A percentile compares a stretch with the other conserved stretches of the same genome.
These are phyloP conservation scores for Sterrhoptilus dennistouni DNA, from an alignment of 2,113 vertebrate species.

Conservation along the genomic window DNA sequence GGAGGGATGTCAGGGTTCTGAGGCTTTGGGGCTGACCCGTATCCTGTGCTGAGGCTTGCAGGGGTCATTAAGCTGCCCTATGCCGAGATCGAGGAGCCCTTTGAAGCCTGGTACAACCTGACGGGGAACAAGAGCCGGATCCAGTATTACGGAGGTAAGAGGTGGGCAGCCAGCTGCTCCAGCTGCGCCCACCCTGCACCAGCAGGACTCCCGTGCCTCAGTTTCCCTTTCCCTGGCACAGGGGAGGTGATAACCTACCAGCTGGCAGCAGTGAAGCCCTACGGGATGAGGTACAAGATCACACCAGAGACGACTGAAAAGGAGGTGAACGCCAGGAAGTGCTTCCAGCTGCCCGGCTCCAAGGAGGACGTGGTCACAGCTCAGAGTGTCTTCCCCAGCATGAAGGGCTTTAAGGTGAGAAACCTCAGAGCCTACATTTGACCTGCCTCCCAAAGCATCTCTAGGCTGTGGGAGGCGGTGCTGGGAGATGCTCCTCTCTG, in stretches of 20 bases:
- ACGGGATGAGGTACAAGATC: constrained; percentile 76
- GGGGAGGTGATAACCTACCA: constrained; percentile 81
- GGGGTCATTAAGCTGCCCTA: constrained; percentile 82
- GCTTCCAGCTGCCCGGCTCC: constrained; percentile 82
- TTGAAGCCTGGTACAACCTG: constrained; percentile 83
- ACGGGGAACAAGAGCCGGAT: constrained; percentile 73
- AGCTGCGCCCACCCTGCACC: rapidly evolving
- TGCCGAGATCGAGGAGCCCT: constrained; percentile 83
- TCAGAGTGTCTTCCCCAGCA: constrained; percentile 69
- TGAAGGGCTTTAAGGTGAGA: constrained; percentile 78
- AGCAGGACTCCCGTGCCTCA: background rate
- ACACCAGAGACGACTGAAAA: constrained; percentile 78
- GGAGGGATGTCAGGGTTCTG: background rate
- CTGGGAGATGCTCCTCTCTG: background rate
- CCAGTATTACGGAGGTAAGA: constrained; percentile 76
- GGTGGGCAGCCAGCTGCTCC: background rate
- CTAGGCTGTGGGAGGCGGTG: background rate
- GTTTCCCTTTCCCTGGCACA: constrained; percentile 10
- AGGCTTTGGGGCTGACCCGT: background rate
- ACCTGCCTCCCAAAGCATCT: background rate
- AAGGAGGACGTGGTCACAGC: constrained; percentile 64
- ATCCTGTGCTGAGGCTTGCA: background rate
- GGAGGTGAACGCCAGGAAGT: constrained; percentile 77
- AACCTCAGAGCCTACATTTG: rapidly evolving
- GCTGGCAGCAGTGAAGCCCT: constrained; percentile 62